Percentiles rank a stretch among this genome's conserved stretches.
phyloP scores from a whole-genome alignment of 2,113 vertebrate species.

The Manacus vitellinus region DNA sequence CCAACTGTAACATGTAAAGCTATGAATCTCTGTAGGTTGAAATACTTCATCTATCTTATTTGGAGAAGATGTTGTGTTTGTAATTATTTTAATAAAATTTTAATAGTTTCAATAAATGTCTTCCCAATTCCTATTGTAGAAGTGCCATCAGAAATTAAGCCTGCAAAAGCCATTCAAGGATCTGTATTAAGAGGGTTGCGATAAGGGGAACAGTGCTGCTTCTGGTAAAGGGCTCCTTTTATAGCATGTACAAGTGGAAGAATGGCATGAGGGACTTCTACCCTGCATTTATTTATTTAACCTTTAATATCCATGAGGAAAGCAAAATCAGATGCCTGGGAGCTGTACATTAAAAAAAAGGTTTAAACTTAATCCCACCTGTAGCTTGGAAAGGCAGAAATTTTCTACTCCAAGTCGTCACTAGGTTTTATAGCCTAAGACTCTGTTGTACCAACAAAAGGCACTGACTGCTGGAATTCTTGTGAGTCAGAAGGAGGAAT shows the following conservation, averaged over 20 bases:
- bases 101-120: background rate
- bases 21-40: background rate
- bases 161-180: background rate
- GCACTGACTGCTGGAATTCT: background rate
- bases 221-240: background rate
- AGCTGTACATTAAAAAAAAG: background rate
- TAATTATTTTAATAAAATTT: background rate
- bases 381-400: background rate
- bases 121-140: background rate
- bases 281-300: background rate
- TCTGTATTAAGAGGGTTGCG: background rate
- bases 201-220: background rate
- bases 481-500: background rate
- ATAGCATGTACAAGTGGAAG: background rate
- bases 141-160: background rate
- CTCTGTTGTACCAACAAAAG: background rate
- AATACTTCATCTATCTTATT: background rate
- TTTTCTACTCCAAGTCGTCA: rapidly evolving
- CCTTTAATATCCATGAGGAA: background rate
- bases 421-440: background rate
- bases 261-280: background rate
- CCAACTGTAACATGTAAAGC: background rate
- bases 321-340: background rate
- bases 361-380: background rate
- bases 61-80: background rate